These are phyloP conservation scores for Crypturellus undulatus DNA, from an alignment of 2,113 vertebrate genomes.

Conservation along the genomic window DNA sequence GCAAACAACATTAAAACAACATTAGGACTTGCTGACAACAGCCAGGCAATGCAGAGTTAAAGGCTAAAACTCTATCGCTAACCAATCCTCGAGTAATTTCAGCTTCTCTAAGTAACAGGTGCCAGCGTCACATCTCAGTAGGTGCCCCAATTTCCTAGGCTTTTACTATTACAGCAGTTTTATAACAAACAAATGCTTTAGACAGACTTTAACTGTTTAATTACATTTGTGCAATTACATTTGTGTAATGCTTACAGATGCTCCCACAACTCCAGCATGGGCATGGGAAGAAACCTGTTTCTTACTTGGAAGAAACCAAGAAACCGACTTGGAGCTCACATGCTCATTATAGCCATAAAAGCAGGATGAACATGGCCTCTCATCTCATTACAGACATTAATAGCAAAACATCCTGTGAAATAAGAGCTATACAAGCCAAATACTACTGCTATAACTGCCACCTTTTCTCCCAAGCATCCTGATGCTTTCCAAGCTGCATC, in stretches of 20 bases:
- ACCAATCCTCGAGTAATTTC: accelerated
- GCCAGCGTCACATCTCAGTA: neutral
- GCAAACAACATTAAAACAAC: conserved; percentile 44
- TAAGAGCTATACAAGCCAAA: neutral
- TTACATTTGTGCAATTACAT: neutral
- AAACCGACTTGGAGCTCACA: neutral
- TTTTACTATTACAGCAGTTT: neutral
- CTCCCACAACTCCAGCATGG: neutral
- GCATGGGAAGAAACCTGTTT: neutral
- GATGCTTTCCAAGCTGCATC: neutral
- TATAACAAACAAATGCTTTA: neutral
- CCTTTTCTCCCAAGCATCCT: neutral
- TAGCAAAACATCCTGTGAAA: neutral
- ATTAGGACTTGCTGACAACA: neutral
- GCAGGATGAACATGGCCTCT: neutral
- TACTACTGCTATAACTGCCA: neutral
- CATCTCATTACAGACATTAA: neutral
- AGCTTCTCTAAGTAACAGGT: neutral
- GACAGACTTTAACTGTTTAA: neutral
- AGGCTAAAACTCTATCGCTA: neutral
- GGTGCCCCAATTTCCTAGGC: neutral
- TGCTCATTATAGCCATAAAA: neutral
- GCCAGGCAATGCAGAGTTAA: conserved; percentile 38
- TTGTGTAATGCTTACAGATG: neutral
- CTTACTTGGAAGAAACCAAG: too few species aligned